Base-by-base conservation (phyloP, 2,888 invertebrate genomes). In the Eudemis profundana region DNA sequence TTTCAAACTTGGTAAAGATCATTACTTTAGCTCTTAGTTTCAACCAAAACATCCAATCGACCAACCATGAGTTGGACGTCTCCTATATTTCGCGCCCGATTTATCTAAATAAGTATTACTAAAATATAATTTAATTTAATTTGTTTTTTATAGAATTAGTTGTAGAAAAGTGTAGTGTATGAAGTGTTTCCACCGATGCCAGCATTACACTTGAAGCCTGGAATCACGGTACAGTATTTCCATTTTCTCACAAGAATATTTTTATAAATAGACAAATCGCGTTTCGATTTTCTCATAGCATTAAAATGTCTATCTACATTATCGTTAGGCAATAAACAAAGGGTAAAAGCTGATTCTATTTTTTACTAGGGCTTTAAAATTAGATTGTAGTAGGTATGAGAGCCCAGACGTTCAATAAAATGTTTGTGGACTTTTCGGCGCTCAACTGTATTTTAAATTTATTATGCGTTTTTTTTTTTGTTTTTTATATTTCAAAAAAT, bases 171-270 rank as follows among this genome's bases (percentile, higher is more conserved):
- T 89, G 85, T 72, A 82, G 85, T 87, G 82, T 67, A 42, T 63
- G 72, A 72, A 66, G 69, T 67, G 72, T 68, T 73, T 56, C 70
- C 72, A 84, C 79, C 78, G 78, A 93, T 92, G 93, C 93, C 93
- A 77, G 86, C 92, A 68, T 72, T 93, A 87, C 89, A 92, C 69
- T 83, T 93, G 71, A 92, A 92, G 76, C 89, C 92, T 69, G 91
- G 92, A 82, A 83, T 92, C 69, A 91, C 92, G 89, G 93, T 93
- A 83, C 85, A 71, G 72, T 76, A 75, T 73, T 59, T 62, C 44
- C 67, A 53, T 56, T 61, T 67, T 46, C 29, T 59, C 49, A 54
- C 59, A 61, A 51, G 68, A 69, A 51, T 51, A 63, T 67, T 70
- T 69, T 46, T 47, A 65, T 46, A 53, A 40, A 40, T 59, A 38